Evolutionary conservation across 1,140 invertebrate genomes (phyloP).

Genomic region (Leptoteleia sp.): DNA sequence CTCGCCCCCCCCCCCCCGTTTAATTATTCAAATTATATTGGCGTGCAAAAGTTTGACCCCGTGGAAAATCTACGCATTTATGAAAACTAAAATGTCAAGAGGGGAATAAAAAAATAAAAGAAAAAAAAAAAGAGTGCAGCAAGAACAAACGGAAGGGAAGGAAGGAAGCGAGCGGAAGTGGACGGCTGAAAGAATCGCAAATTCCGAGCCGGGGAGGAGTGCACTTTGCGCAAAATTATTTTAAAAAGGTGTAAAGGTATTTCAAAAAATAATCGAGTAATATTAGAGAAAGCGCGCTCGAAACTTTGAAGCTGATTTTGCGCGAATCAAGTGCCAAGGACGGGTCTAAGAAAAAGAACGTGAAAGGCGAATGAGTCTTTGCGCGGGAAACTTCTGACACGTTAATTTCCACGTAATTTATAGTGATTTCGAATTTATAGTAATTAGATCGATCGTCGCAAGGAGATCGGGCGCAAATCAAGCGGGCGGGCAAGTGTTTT

Average conservation of each 20-base stretch:
- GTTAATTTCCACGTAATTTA: slow-evolving; percentile 25
- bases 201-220: slow-evolving; percentile 22
- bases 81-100: slow-evolving; percentile 30
- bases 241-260: slow-evolving; percentile 61
- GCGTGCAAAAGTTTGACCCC: slow-evolving; percentile 1
- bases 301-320: slow-evolving; percentile 52
- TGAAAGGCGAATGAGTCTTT: slow-evolving; percentile 20
- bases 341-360: slow-evolving; percentile 25
- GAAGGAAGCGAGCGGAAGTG: neutral
- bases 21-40: slow-evolving; percentile 41
- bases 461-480: neutral
- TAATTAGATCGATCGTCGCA: slow-evolving; percentile 39
- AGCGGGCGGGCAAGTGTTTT: slow-evolving; percentile 14
- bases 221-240: slow-evolving; percentile 52
- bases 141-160: slow-evolving; percentile 5
- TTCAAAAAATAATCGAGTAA: slow-evolving; percentile 58
- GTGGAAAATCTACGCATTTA: slow-evolving; percentile 21
- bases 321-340: slow-evolving; percentile 23
- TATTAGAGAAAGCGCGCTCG: slow-evolving; percentile 48
- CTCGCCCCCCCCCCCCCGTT: too few relatives aligned
- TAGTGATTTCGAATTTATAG: slow-evolving; percentile 20
- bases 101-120: neutral
- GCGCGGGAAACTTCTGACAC: slow-evolving; percentile 37
- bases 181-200: slow-evolving; percentile 25
- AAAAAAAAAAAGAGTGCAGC: slow-evolving; percentile 3